Evolutionary conservation across 2,113 vertebrate genomes (phyloP).

Genomic region (Chaetops frenatus): DNA sequence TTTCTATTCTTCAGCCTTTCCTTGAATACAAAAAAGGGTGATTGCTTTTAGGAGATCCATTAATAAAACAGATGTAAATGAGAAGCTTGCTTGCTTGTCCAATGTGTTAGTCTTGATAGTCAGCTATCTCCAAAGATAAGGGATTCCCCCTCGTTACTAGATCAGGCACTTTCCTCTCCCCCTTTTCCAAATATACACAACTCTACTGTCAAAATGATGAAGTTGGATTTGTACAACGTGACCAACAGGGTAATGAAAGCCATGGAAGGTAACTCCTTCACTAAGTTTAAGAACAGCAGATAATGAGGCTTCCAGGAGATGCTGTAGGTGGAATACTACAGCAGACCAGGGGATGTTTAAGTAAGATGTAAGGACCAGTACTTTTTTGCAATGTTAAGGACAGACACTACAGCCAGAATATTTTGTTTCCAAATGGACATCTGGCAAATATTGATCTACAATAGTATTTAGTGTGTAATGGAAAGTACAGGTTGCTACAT

Average conservation of each 20-base stretch:
- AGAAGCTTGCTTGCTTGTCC: background rate
- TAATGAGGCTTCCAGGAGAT: background rate
- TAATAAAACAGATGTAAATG: background rate
- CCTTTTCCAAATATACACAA: background rate
- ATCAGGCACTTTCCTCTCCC: background rate
- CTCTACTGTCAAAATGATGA: background rate
- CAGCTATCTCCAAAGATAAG: background rate
- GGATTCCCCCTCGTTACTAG: background rate
- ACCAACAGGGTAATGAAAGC: background rate
- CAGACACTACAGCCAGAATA: background rate
- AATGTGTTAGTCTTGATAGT: background rate
- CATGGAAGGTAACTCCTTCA: background rate
- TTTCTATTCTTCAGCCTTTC: background rate
- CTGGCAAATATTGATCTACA: background rate
- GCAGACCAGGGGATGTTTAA: background rate
- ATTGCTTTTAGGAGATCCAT: background rate
- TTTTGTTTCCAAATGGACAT: background rate
- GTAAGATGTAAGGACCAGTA: background rate
- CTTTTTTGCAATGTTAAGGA: background rate
- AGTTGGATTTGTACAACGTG: background rate
- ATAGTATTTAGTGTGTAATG: background rate
- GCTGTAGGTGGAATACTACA: background rate
- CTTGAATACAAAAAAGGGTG: background rate
- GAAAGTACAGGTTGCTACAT: conserved; percentile 33
- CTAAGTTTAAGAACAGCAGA: background rate